Base-by-base conservation (phyloP, 2,113 vertebrate species). In the Cololabis saira region DNA sequence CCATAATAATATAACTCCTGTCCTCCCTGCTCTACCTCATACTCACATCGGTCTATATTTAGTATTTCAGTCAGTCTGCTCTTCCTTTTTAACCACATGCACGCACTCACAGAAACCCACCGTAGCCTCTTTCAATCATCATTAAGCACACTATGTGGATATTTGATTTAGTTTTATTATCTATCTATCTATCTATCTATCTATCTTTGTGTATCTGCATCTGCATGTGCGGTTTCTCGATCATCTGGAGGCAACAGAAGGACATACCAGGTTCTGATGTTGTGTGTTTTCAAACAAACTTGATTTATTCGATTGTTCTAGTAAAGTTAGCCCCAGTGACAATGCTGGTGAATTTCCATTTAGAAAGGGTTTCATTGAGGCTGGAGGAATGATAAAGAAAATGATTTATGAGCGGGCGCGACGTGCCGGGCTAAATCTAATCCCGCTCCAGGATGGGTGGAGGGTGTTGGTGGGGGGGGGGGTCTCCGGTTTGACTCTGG, bases 281-380 rank as follows among this genome's bases (percentile, higher is more conserved):
- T 8, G 17, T 40, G 10, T n/a, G 11, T 75, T 72, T 79, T 84
- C 55, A 78, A 82, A 68, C 70, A 81, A 80, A 85, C 61, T 44
- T 82, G 74, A 86, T 86, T 86, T 76, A 83, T 80, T 62, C 24
- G 56, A 45, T 79, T 75, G 70, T 88, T 80, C 71, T 78, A 1
- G 37, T 82, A 78, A 84, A 78, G 78, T 79, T 79, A 83, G 67
- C 55, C 59, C 58, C 64, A 9, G 50, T 33, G 18, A 87, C 79
- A 37, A 70, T 59, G 74, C 61, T 18, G 71, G 61, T 21, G 66
- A 56, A 86, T 90, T 91, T 90, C 83, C 88, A 90, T 92, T 87
- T 89, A 87, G 83, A 91, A 79, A 74, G 78, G 78, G 64, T 81
- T 89, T 88, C 84, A 80, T 65, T 79, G 75, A 68, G 49, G 77